Evolutionary conservation across 2,113 vertebrate species (phyloP).

Genomic region (Patagioenas fasciata): DNA sequence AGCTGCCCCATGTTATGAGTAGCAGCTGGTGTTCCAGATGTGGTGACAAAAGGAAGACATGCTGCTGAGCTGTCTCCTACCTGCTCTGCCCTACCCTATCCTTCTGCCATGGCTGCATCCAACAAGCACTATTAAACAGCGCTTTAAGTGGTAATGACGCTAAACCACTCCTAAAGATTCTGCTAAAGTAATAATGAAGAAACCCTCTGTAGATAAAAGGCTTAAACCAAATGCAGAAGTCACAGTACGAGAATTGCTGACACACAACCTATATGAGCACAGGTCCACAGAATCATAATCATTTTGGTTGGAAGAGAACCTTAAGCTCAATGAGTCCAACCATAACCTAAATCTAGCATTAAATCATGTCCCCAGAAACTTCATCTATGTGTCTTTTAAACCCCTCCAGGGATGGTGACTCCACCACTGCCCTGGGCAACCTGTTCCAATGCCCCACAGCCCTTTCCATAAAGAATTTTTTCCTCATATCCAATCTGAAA

Average conservation of each 20-base stretch:
- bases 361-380: too few species aligned
- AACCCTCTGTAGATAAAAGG: neutral
- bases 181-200: neutral
- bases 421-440: too few species aligned
- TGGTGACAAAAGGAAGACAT: neutral
- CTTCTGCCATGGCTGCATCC: neutral
- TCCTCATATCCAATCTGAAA: too few species aligned
- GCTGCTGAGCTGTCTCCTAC: neutral
- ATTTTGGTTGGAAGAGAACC: too few species aligned
- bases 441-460: too few species aligned
- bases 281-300: neutral
- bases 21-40: neutral
- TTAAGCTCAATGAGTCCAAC: too few species aligned
- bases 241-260: neutral
- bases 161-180: neutral
- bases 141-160: rapidly evolving
- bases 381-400: too few species aligned
- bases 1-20: rapidly evolving
- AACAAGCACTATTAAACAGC: neutral
- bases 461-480: too few species aligned
- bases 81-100: neutral
- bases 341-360: too few species aligned
- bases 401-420: too few species aligned
- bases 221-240: neutral
- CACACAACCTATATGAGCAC: rapidly evolving